phyloP scores from a whole-genome alignment of 2,113 vertebrate species.

The Oplegnathus fasciatus region DNA sequence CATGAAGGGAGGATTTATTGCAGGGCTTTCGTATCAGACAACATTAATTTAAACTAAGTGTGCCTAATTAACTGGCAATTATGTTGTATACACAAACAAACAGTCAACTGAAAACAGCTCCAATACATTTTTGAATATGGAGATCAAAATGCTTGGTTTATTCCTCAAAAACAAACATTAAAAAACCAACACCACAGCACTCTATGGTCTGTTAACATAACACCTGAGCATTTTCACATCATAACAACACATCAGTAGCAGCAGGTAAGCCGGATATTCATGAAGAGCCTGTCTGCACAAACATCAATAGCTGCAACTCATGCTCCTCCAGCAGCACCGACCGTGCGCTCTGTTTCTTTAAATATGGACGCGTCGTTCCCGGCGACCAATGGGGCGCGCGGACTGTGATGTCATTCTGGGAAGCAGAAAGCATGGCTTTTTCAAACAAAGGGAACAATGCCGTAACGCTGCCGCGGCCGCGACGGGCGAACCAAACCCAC shows the following conservation, averaged over 20 bases:
- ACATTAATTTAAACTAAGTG: background rate
- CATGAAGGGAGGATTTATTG: too few species aligned
- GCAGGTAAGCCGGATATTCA: background rate
- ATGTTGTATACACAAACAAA: background rate
- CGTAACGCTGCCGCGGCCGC: conserved; percentile 61
- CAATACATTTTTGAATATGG: background rate
- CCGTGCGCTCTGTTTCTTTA: conserved; percentile 82
- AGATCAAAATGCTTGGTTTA: background rate
- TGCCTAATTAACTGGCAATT: background rate
- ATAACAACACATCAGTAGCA: background rate
- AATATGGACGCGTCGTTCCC: conserved; percentile 72
- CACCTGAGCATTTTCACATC: background rate
- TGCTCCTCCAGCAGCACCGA: conserved; percentile 5
- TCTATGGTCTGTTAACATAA: background rate
- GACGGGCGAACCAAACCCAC: background rate
- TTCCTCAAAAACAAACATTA: background rate
- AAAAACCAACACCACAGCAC: background rate
- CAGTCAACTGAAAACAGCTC: background rate
- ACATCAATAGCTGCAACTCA: conserved; percentile 38
- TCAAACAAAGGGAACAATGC: conserved; percentile 99
- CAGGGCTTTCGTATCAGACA: too few species aligned
- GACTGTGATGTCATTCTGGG: conserved; percentile 93
- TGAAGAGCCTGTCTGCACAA: background rate
- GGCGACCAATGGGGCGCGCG: conserved; percentile 88
- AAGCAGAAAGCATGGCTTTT: conserved; percentile 91